Base-by-base conservation (phyloP, 1,140 invertebrate genomes). In the Euwallacea similis region DNA sequence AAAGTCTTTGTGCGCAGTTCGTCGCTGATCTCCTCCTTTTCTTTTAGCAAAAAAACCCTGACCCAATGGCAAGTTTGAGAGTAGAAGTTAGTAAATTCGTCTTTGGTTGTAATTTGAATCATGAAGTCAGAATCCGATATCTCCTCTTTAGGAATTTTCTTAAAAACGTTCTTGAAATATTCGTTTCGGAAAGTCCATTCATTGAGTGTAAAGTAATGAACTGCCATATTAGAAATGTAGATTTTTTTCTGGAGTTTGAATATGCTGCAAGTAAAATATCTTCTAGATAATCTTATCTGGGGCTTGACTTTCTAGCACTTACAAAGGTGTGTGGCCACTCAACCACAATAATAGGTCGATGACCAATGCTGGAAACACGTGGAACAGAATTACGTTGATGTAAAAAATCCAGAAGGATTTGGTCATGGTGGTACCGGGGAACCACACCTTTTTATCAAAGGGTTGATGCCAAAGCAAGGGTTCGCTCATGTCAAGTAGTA, bases 131-230 rank as follows among this genome's bases (percentile, higher is more conserved):
- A 70, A 15, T 56, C 50, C 7, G 6, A n/a, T 15, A 7, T 47
- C 41, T 71, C 62, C 41, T 56, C 16, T 11, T 62, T 7, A 33
- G 64, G 47, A 16, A 72, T 13, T 0, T 9, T 7, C 4, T 66
- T 10, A 6, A 21, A 21, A 0, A 67, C 9, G 2, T 21, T 78
- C 9, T 88, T 75, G 42, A 92, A 85, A 70, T 95, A 95, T 0
- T 86, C 81, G 72, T 94, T 94, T 16, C 82, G 78, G 77, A 97
- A 97, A 7, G 84, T 83, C 94, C 94, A 97, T 78, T 94, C 86
- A 70, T 93, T 88, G 0, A 84, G 87, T 0, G 91, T 86, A 76
- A 96, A 98, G 75, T 90, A 92, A 56, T 88, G 83, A 4, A 98
- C 76, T 2, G 91, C 91, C 7, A 83, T 82, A 43, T 91, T 90